Evolutionary conservation across 2,113 vertebrate species (phyloP).

Genomic region (Tragelaphus scriptus): DNA sequence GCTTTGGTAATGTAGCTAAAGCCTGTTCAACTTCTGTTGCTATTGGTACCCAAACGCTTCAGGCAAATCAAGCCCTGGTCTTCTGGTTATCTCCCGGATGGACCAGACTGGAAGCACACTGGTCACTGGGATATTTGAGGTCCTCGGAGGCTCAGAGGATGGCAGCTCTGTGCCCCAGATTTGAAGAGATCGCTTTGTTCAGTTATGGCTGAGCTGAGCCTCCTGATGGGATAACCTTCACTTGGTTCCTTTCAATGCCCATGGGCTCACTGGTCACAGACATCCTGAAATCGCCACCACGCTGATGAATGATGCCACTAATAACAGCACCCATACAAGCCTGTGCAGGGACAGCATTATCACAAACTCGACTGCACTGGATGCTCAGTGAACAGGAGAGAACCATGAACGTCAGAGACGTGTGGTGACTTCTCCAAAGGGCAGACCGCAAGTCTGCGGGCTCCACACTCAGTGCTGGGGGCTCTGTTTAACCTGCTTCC

Average conservation of each 20-base stretch:
- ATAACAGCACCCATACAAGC: neutral
- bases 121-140: neutral
- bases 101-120: rapidly evolving
- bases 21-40: neutral
- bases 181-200: neutral
- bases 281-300: neutral
- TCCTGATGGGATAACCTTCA: neutral
- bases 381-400: rapidly evolving
- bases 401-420: neutral
- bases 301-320: no score
- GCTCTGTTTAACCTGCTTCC: neutral
- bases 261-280: neutral
- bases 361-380: neutral
- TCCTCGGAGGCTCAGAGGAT: neutral
- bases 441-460: no score
- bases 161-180: neutral
- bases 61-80: neutral
- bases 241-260: neutral
- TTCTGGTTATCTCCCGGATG: neutral
- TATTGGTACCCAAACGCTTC: neutral
- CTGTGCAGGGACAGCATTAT: neutral
- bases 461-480: neutral
- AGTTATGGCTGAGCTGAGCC: neutral
- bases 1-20: slow-evolving; percentile 38
- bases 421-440: no score